Conservation (phyloP, 2,797 vertebrate species). For the Anguilla anguilla region DNA sequence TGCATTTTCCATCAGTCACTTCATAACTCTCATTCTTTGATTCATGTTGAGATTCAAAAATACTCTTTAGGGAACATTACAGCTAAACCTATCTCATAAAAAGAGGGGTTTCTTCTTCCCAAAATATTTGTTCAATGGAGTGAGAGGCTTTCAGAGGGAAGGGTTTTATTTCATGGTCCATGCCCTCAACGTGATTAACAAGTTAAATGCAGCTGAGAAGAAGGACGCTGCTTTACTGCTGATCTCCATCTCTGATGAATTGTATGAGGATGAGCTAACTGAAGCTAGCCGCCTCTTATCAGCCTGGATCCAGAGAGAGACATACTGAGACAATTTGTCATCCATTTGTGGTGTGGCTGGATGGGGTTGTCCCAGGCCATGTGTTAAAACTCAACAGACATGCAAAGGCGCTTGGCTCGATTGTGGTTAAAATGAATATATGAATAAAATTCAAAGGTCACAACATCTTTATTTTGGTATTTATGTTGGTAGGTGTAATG, state of each 20-base stretch:
- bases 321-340: not conserved
- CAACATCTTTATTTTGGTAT: not conserved
- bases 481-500: not conserved
- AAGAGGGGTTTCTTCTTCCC: constrained; percentile 66
- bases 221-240: constrained; percentile 64
- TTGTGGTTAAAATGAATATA: not conserved
- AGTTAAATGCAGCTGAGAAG: constrained; percentile 72
- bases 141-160: constrained; percentile 67
- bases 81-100: constrained; percentile 62
- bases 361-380: constrained; percentile 3
- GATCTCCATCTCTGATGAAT: constrained; percentile 3
- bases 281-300: constrained; percentile 14
- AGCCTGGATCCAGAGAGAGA: not conserved
- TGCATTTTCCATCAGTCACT: constrained; percentile 6
- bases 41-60: constrained; percentile 19
- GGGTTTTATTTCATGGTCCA: constrained; percentile 81
- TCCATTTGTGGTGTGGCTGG: not conserved
- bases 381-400: not conserved
- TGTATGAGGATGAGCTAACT: not conserved
- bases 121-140: constrained; percentile 72
- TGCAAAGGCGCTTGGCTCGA: not conserved
- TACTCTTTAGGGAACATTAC: constrained; percentile 57
- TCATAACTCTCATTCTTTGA: constrained; percentile 6
- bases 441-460: constrained; percentile 16
- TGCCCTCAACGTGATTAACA: constrained; percentile 79